Evolutionary conservation across 1,140 invertebrate species (phyloP), one percentile per base, ranked within the genome.

Genomic region (Scaptomyza hsui): DNA sequence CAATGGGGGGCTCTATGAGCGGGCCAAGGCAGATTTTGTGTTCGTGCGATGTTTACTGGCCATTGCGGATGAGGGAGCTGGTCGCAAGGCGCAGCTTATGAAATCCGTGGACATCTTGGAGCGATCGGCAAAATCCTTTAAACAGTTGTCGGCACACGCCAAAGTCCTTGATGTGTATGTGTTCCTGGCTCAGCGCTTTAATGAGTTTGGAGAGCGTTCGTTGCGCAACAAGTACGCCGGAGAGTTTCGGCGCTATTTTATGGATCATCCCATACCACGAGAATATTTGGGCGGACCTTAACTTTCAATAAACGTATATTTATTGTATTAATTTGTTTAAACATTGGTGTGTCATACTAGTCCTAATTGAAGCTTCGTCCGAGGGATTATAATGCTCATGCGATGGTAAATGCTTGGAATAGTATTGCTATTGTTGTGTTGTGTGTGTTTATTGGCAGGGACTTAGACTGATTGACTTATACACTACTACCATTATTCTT

Each of bases 1-100:
- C 12, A 95, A 97, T 78, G 96, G 96, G 1, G 95, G 95, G n/a
- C 92, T 94, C n/a, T 96, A 94, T 75, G 96, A 97, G 86, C 94
- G 95, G 68, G 96, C 94, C 1, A 94, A 95, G 57, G 77, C 80
- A 59, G 67, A 91, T 92, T 83, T 92, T 92, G 53, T 91, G 72
- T 93, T 89, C 65, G 94, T 94, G 0, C 95, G 95, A 79, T 95
- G 95, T 74, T 86, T 95, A 57, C 93, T 96, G 12, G 94, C 94
- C 7, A 93, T 91, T 78, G 94, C 82, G 39, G 90, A 92, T 21
- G 45, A 59, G 10, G 92, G 93, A n/a, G 69, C 90, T 3, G 2
- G 1, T n/a, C 92, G 94, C 42, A 89, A 92, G 4, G 91, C 92
- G 60, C 92, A 94, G 19, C 89, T 96, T 21, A 77, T 93, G n/a